Evolutionary conservation across 1,140 invertebrate genomes (phyloP).

Genomic region (Drosophila sulfurigaster): DNA sequence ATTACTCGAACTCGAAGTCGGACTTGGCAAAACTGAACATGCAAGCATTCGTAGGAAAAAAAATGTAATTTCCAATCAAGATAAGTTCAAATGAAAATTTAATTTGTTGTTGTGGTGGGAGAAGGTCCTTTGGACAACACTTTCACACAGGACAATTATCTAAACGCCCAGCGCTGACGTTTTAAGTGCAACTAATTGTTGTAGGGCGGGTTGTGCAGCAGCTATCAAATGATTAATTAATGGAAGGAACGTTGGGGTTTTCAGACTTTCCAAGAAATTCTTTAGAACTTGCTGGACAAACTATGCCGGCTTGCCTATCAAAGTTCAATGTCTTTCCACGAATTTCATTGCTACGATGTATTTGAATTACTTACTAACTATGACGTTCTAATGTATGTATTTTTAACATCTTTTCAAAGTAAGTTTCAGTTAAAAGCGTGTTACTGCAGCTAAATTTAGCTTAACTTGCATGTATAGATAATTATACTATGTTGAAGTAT

Average conservation of each 20-base stretch:
- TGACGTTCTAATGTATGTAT: conserved; percentile 11
- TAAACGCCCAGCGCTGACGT: conserved; percentile 20
- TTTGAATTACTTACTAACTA: background rate
- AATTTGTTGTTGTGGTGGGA: conserved; percentile 19
- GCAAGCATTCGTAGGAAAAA: conserved; percentile 60
- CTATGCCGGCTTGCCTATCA: background rate
- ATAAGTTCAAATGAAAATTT: conserved; percentile 76
- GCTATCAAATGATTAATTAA: conserved; percentile 32
- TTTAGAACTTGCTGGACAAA: background rate
- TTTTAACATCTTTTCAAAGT: background rate
- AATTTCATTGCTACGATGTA: background rate
- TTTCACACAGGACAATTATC: conserved; percentile 21
- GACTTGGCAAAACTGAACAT: conserved; percentile 41
- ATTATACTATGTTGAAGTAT: too few relatives aligned
- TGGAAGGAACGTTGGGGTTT: background rate
- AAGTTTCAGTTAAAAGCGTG: too few relatives aligned
- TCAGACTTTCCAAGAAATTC: conserved; percentile 3
- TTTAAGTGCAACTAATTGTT: conserved; percentile 63
- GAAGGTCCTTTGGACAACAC: conserved; percentile 19
- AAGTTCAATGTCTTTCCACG: conserved; percentile 33
- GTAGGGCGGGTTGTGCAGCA: conserved; percentile 5
- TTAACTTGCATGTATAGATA: too few relatives aligned
- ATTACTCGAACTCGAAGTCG: conserved; percentile 41
- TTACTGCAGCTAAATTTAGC: too few relatives aligned
- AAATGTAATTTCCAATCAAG: conserved; percentile 71